These are phyloP conservation scores for Puffinus mauretanicus DNA, from an alignment of 2,113 vertebrate genomes.

Conservation along the genomic window DNA sequence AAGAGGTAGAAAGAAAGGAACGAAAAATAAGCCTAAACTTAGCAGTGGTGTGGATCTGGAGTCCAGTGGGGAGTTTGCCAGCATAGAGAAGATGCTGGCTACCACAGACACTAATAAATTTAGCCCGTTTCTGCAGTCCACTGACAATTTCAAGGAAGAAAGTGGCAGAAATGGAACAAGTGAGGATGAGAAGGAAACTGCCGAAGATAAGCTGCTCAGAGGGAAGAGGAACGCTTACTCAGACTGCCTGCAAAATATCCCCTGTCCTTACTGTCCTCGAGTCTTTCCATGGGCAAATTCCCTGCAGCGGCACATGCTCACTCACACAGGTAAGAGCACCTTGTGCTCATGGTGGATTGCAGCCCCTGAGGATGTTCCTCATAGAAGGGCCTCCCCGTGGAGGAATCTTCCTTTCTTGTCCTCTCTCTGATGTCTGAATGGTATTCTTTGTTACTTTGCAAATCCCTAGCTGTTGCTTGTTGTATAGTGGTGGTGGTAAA, in stretches of 20 bases:
- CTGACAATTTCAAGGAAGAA: constrained; percentile 70
- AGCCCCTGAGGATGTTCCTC: not conserved
- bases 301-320: constrained; percentile 94
- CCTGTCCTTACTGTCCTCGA: constrained; percentile 89
- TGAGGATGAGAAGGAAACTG: constrained; percentile 75
- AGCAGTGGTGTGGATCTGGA: constrained; percentile 83
- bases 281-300: constrained; percentile 96
- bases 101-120: constrained; percentile 96
- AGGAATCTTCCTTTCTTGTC: not conserved
- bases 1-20: constrained; percentile 76
- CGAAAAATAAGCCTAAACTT: constrained; percentile 62
- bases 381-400: accelerated
- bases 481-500: not conserved
- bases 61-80: constrained; percentile 97
- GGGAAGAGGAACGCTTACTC: constrained; percentile 91
- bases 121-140: constrained; percentile 87
- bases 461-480: not conserved
- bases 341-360: not conserved
- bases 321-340: constrained; percentile 87
- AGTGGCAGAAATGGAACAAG: constrained; percentile 68
- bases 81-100: constrained; percentile 96
- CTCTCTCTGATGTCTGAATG: not conserved
- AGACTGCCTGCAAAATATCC: constrained; percentile 91
- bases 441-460: not conserved
- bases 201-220: constrained; percentile 79